Base-by-base conservation (phyloP, 2,797 vertebrate species). In the Peromyscus aztecus region DNA sequence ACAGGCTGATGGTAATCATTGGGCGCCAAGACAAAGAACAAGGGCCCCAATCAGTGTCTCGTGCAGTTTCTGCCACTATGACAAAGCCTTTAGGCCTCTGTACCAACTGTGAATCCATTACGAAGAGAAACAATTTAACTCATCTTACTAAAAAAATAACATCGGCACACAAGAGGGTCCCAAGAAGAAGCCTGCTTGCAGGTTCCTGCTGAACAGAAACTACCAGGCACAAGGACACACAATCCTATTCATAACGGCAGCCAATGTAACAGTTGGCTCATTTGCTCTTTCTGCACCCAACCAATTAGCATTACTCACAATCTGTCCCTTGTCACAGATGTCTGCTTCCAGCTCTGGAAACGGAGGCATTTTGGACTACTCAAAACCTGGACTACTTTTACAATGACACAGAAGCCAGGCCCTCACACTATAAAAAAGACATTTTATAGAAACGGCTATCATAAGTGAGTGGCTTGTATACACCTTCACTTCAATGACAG, bases 231-330 rank as follows among this genome's bases (percentile, higher is more conserved):
- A 90, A 78, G 83, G 63, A 94, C 69, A 49, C 63, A 90, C n/a
- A 75, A 94, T 55, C 37, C 83, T 88, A 75, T 89, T 90, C 83
- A 90, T 31, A 86, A 96, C 86, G 95, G 73, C 46, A 75, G 67
- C 61, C 69, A 86, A 27, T 80, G 24, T 49, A 76, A 94, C 93
- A 96, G 71, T 91, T 91, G 80, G 90, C 95, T 93, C 90, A 71
- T 93, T 97, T 90, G 86, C 85, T 96, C 78, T 89, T 94, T 97
- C 94, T 96, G 63, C 93, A 63, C 46, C 78, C 75, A 46, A 94
- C 85, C 92, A 96, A 97, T 96, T 94, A 97, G 96, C 97, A 97
- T 96, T 89, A 96, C 37, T 94, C 80, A 96, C 88, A 97, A 71
- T 75, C 76, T 80, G 82, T 84, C 91, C 93, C 75, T 94, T 96